A percentile compares a stretch with the other conserved stretches of the same genome.
These are phyloP conservation scores for Buceros bicornis DNA, from an alignment of 2,797 vertebrate species.

Conservation along the genomic window DNA sequence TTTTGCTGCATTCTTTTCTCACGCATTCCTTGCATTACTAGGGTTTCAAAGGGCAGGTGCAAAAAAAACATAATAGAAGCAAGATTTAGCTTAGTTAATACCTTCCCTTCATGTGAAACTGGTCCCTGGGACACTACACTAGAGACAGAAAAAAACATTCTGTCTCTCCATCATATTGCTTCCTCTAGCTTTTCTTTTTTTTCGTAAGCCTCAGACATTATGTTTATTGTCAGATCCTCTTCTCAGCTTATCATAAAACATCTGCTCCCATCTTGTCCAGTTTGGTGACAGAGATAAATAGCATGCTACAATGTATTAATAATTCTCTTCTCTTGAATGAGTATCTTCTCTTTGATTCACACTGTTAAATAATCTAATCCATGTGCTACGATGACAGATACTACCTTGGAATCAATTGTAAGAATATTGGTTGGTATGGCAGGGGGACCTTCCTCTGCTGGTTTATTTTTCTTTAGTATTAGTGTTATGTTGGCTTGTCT, in stretches of 20 bases:
- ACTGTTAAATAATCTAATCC: slow-evolving; percentile 73
- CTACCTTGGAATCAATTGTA: slow-evolving; percentile 45
- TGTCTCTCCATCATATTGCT: slow-evolving; percentile 36
- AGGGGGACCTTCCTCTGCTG: slow-evolving; percentile 54
- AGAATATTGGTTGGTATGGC: slow-evolving; percentile 54
- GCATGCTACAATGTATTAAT: slow-evolving; percentile 64
- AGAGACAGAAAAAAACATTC: slow-evolving; percentile 33
- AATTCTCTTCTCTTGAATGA: slow-evolving; percentile 63
- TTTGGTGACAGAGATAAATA: slow-evolving; percentile 72
- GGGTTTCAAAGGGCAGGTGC: slow-evolving; percentile 11
- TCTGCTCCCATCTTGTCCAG: slow-evolving; percentile 74
- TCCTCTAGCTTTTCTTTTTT: neutral
- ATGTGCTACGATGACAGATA: slow-evolving; percentile 57
- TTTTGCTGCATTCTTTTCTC: slow-evolving; percentile 45
- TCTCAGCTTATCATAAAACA: slow-evolving; percentile 71
- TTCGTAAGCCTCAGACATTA: slow-evolving; percentile 28
- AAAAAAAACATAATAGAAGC: neutral
- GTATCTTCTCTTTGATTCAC: slow-evolving; percentile 72
- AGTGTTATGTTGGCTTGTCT: slow-evolving; percentile 61
- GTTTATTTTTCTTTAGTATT: slow-evolving; percentile 78
- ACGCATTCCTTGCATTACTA: slow-evolving; percentile 11
- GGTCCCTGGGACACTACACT: neutral
- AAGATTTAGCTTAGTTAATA: neutral
- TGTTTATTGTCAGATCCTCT: slow-evolving; percentile 53
- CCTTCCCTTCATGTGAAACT: slow-evolving; percentile 2